Base-by-base conservation (phyloP, 1,140 invertebrate genomes). In the Drosophila sulfurigaster region DNA sequence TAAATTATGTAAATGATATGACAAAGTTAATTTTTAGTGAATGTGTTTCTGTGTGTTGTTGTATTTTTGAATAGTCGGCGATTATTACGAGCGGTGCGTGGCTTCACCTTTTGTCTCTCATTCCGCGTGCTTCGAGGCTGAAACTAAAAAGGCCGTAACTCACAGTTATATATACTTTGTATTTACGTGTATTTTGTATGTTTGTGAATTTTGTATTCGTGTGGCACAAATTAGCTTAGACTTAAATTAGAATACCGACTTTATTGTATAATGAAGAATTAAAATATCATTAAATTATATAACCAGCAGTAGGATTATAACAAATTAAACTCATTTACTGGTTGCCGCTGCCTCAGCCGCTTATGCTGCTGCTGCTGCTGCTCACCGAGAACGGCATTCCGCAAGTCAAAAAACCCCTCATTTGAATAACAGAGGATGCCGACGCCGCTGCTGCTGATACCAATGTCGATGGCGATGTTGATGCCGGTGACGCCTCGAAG, bases 1-100 rank as follows among this genome's bases (percentile, higher is more conserved):
- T 83, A 87, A 88, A 88, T 88, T 87, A 87, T 87, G 82, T 78
- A 88, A 87, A 87, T 87, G 63, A 87, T 75, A 88, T 81, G 82
- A 86, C 82, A 80, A 88, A 58, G 64, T 75, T 68, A 78, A 68
- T 88, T 87, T 57, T 86, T 62, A 54, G 79, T 87, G 82, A 87
- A 87, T 88, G 83, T 86, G 45, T 82, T 70, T 79, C 48, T 64
- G 32, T 69, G 2, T 38, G 20, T 25, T 25, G 52, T 57, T 46
- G 35, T 56, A 51, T 49, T 69, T 43, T 67, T 68, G 8, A 32
- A 25, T 52, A 64, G 48, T 41, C 30, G 41, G 54, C 45, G 54
- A 58, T 15, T 74, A 70, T 73, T 77, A 78, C 64, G 75, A 43
- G 41, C 54, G 54, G 43, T 69, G 59, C 66, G 54, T 62, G 65